A percentile compares a stretch with the other conserved stretches of the same genome.
Conservation (phyloP, 2,888 invertebrate genomes). For the Incurvaria masculella region DNA sequence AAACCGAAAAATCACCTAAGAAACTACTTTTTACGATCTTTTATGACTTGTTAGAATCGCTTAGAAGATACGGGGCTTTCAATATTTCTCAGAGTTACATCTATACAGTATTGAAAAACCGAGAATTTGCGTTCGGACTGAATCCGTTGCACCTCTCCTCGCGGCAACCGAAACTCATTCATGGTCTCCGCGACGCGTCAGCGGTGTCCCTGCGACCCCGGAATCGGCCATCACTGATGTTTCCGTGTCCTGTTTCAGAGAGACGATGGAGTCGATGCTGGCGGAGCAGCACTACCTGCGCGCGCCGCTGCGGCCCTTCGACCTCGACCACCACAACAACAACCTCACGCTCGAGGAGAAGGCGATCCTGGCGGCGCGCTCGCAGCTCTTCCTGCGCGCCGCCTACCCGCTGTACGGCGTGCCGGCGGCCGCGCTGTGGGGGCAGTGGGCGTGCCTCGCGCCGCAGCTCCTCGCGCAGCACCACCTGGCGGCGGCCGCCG, state of each 20-base stretch:
- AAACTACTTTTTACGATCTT: too few species aligned
- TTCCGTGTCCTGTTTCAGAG: conserved; percentile 61
- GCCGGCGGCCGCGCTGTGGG: conserved; percentile 62
- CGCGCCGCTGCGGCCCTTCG: conserved; percentile 72
- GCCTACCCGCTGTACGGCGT: conserved; percentile 60
- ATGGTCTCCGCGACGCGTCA: too few species aligned
- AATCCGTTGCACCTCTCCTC: too few species aligned
- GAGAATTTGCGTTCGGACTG: too few species aligned
- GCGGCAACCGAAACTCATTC: too few species aligned
- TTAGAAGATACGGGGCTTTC: too few species aligned
- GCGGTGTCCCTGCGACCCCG: too few species aligned
- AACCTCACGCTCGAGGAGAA: conserved; percentile 75
- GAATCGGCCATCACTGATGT: too few species aligned
- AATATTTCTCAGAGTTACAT: too few species aligned
- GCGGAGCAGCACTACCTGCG: conserved; percentile 82
- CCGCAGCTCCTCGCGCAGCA: conserved; percentile 66
- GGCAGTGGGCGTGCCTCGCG: conserved; percentile 68
- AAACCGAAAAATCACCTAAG: too few species aligned
- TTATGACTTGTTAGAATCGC: too few species aligned
- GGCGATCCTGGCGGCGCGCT: conserved; percentile 71
- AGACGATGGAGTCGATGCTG: conserved; percentile 87
- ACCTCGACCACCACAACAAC: conserved; percentile 67
- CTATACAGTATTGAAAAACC: too few species aligned
- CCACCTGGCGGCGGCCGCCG: conserved; percentile 54
- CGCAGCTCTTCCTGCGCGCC: conserved; percentile 69